Conservation (phyloP, 2,113 vertebrate species). For the Callocephalon fimbriatum region DNA sequence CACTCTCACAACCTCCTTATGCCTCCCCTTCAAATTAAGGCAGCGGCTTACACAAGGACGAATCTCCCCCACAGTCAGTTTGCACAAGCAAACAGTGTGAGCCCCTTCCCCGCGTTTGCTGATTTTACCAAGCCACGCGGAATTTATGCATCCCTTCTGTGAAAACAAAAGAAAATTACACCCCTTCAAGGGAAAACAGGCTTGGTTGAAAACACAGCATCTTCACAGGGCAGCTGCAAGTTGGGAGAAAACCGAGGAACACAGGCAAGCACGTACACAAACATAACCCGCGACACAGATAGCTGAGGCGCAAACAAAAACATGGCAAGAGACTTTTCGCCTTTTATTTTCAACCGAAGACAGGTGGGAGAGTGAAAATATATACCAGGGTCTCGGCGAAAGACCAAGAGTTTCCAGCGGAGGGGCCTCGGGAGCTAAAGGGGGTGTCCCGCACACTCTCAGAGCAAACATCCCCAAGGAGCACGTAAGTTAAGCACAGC, state of each 20-base stretch:
- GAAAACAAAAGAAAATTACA: background rate
- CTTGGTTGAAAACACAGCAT: background rate
- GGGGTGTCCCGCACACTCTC: no score
- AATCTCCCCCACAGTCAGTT: background rate
- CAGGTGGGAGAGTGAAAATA: background rate
- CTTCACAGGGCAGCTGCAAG: background rate
- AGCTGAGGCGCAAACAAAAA: background rate
- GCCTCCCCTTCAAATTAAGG: background rate
- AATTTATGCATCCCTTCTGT: background rate
- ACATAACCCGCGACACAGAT: background rate
- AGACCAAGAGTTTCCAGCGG: background rate
- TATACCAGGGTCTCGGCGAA: background rate
- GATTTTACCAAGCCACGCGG: background rate
- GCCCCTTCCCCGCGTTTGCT: background rate
- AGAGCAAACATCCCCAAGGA: background rate
- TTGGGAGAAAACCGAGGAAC: background rate
- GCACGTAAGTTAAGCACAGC: background rate
- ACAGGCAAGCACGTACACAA: background rate
- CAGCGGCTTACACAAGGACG: background rate
- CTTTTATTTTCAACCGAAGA: background rate
- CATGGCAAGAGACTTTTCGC: background rate
- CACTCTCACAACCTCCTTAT: rapidly evolving
- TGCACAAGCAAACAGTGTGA: background rate
- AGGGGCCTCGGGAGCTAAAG: background rate
- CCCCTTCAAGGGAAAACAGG: background rate